Conservation (phyloP, 2,113 vertebrate genomes). For the Ovis canadensis region DNA sequence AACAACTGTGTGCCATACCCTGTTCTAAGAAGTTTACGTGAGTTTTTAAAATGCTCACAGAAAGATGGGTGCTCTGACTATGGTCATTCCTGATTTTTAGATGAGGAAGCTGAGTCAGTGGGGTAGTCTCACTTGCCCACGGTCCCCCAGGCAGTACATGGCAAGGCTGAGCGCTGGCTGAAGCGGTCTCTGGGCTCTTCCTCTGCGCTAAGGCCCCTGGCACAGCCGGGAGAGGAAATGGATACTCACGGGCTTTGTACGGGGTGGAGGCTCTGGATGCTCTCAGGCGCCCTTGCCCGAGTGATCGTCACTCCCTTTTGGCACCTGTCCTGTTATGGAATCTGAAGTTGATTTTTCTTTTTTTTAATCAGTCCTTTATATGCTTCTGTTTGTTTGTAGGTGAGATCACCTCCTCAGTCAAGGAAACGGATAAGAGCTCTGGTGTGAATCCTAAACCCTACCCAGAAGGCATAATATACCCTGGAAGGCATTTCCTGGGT, state of each 20-base stretch:
- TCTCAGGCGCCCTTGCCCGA: background rate
- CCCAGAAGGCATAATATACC: background rate
- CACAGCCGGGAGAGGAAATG: background rate
- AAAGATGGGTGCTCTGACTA: background rate
- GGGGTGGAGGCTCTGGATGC: background rate
- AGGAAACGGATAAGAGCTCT: background rate
- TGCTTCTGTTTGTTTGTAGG: background rate
- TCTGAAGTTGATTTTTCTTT: background rate
- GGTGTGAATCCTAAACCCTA: background rate
- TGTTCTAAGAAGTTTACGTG: background rate
- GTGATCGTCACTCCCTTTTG: background rate
- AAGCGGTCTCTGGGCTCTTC: background rate
- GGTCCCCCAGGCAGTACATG: background rate
- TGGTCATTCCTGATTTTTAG: background rate
- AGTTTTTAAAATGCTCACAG: background rate
- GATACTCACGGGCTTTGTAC: rapidly evolving
- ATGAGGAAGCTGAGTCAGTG: background rate
- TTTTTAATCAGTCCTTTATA: background rate
- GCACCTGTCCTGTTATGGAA: background rate
- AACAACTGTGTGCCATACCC: background rate
- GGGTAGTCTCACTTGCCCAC: background rate
- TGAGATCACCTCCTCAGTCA: background rate
- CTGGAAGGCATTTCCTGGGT: background rate
- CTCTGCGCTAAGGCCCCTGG: background rate
- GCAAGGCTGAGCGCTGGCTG: background rate